Conservation (phyloP, 2,797 vertebrate species). For the Phaenicophaeus curvirostris region DNA sequence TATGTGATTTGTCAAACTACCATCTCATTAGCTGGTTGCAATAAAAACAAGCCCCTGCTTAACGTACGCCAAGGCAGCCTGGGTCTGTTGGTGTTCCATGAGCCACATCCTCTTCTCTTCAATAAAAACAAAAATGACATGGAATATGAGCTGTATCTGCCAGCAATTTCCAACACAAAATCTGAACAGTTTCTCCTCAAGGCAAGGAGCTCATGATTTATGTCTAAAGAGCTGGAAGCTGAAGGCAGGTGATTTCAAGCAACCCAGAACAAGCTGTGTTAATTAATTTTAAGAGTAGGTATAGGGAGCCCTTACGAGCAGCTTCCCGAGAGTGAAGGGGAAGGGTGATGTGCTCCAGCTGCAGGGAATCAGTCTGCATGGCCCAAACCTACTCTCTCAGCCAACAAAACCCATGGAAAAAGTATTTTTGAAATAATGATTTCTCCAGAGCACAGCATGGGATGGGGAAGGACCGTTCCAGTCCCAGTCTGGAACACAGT, state of each 20-base stretch:
- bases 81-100: constrained; percentile 18
- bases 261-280: neutral
- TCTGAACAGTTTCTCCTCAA: constrained; percentile 10
- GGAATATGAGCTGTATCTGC: neutral
- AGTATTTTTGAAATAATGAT: constrained; percentile 1
- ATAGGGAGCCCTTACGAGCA: neutral
- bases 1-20: constrained; percentile 4
- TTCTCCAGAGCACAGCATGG: neutral
- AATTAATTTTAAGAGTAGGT: neutral
- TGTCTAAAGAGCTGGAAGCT: constrained; percentile 7
- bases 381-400: neutral
- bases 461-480: neutral
- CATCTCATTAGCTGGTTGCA: constrained; percentile 8
- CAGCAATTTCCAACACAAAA: constrained; percentile 63
- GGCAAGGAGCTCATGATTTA: constrained; percentile 46
- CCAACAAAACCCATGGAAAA: constrained; percentile 37
- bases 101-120: constrained; percentile 55
- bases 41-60: constrained; percentile 44
- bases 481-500: neutral
- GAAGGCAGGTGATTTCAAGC: constrained; percentile 10
- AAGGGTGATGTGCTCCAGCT: rapidly evolving
- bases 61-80: neutral
- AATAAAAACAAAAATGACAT: constrained; percentile 45
- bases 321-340: neutral
- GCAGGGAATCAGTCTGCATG: neutral